Evolutionary conservation across 1,140 invertebrate species (phyloP).

Genomic region (Dreissena rostriformis): DNA sequence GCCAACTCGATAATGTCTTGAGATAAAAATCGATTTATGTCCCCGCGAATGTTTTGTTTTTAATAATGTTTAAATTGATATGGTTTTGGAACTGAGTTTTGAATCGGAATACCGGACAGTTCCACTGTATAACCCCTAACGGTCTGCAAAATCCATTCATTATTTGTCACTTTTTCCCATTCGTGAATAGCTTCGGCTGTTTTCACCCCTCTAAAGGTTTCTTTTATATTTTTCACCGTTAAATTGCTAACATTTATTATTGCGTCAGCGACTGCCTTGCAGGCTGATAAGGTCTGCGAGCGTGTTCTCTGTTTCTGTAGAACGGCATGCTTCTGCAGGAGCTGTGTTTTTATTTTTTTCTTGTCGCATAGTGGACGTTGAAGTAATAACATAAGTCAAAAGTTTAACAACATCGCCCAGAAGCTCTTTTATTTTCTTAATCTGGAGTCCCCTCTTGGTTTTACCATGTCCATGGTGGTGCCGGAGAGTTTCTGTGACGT

Average conservation of each 20-base stretch:
- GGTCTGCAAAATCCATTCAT: constrained; percentile 24
- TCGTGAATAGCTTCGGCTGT: constrained; percentile 6
- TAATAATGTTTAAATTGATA: constrained; percentile 22
- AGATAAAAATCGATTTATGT: constrained; percentile 1
- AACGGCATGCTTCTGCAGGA: too few relatives aligned
- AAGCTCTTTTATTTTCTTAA: background rate
- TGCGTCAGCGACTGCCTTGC: too few relatives aligned
- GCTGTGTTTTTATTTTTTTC: constrained; percentile 14
- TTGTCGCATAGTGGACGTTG: background rate
- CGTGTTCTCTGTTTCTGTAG: too few relatives aligned
- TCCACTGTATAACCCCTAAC: constrained; percentile 28
- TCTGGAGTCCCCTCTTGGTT: too few relatives aligned
- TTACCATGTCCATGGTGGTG: too few relatives aligned
- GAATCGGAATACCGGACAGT: background rate
- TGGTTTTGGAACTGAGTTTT: constrained; percentile 13
- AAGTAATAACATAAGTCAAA: constrained; percentile 1
- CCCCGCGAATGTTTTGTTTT: background rate
- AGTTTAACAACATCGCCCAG: constrained; percentile 14
- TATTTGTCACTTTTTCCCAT: constrained; percentile 19
- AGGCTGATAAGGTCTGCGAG: too few relatives aligned
- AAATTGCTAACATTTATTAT: background rate
- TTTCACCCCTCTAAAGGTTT: constrained; percentile 21
- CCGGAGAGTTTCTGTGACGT: too few relatives aligned
- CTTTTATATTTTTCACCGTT: background rate
- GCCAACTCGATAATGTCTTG: constrained; percentile 8